phyloP scores from a whole-genome alignment of 2,797 vertebrate species.

The Pogoniulus pusillus region DNA sequence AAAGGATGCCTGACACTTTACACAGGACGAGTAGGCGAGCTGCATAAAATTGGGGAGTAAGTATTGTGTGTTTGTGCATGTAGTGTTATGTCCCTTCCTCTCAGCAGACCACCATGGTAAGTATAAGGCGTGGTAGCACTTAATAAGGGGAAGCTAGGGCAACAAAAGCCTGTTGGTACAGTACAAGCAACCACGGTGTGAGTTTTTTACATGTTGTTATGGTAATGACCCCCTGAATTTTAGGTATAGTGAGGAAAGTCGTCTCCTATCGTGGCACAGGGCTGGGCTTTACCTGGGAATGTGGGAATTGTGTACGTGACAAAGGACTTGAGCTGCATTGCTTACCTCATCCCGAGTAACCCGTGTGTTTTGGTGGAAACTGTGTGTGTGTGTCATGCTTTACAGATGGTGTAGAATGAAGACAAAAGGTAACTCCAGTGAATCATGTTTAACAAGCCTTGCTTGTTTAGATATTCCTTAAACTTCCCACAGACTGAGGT shows the following conservation, averaged over 20 bases:
- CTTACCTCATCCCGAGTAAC: neutral
- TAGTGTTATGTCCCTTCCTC: neutral
- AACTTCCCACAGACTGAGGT: neutral
- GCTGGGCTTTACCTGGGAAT: neutral
- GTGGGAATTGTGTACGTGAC: neutral
- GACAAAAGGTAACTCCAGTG: neutral
- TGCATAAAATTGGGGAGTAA: slow-evolving; percentile 99
- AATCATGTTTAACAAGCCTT: neutral
- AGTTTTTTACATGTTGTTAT: slow-evolving; percentile 16
- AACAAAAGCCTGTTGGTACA: neutral
- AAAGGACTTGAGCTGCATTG: neutral
- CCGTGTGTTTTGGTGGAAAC: neutral
- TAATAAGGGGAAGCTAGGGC: neutral
- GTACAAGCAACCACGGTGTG: slow-evolving; percentile 34
- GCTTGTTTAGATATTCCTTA: slow-evolving; percentile 7
- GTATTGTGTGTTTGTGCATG: slow-evolving; percentile 57
- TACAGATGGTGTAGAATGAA: neutral
- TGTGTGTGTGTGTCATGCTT: neutral
- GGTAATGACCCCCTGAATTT: slow-evolving; percentile 44
- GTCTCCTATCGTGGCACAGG: neutral
- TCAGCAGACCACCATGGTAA: neutral
- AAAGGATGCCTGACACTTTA: slow-evolving; percentile 97
- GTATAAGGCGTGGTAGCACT: neutral
- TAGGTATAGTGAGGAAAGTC: slow-evolving; percentile 49
- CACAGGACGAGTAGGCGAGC: slow-evolving; percentile 95